Percentiles rank a stretch among this genome's conserved stretches.
phyloP scores from a whole-genome alignment of 2,797 vertebrate genomes.

The Meda fulgida region DNA sequence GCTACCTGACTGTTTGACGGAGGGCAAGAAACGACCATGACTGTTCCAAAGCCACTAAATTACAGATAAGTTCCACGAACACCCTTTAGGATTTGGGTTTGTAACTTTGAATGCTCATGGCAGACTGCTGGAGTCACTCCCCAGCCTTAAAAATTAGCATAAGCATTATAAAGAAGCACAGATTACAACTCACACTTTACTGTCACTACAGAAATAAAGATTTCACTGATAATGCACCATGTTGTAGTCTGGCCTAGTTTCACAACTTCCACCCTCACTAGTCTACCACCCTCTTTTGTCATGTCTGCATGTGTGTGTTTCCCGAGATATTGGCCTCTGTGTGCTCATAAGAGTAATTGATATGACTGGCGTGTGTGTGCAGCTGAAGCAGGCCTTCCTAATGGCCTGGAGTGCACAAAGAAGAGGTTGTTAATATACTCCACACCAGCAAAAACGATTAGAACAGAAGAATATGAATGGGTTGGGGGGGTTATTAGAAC shows the following conservation, averaged over 20 bases:
- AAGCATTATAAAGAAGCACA: not conserved
- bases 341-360: conserved; percentile 37
- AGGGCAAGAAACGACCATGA: conserved; percentile 2
- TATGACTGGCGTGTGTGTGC: conserved; percentile 27
- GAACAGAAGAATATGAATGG: conserved; percentile 53
- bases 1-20: conserved; percentile 3
- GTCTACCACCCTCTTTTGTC: conserved; percentile 16
- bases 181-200: conserved; percentile 6
- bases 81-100: conserved; percentile 7
- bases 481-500: conserved; percentile 56
- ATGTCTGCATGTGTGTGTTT: conserved; percentile 34
- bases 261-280: conserved; percentile 17
- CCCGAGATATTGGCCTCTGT: not conserved
- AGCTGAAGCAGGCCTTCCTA: conserved; percentile 67
- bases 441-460: conserved; percentile 55
- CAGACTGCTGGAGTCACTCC: not conserved
- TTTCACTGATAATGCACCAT: conserved; percentile 30
- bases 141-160: not conserved
- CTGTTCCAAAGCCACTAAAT: conserved; percentile 7
- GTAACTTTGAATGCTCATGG: not conserved
- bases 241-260: conserved; percentile 52
- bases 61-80: conserved; percentile 4
- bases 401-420: conserved; percentile 66
- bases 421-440: conserved; percentile 70
- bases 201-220: conserved; percentile 41